A percentile compares a stretch with the other conserved stretches of the same genome.
Conservation (phyloP, 2,888 invertebrate genomes). For the Stenolophus ochropezus region DNA sequence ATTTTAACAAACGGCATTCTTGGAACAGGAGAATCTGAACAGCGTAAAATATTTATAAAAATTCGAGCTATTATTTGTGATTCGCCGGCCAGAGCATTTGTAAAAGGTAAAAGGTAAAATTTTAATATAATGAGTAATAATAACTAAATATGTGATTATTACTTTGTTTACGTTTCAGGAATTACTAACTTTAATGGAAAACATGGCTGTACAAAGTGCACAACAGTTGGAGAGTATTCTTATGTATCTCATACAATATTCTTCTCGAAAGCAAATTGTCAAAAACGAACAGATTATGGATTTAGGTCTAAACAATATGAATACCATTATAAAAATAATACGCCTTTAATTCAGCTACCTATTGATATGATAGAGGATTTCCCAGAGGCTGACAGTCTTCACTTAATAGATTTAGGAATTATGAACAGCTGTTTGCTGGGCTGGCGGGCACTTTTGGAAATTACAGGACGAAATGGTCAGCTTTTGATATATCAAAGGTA, state of each 20-base stretch:
- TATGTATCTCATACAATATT: slow-evolving; percentile 61
- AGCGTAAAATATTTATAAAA: slow-evolving; percentile 51
- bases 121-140: not conserved
- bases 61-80: slow-evolving; percentile 62
- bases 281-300: slow-evolving; percentile 61
- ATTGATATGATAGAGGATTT: slow-evolving; percentile 65
- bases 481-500: not conserved
- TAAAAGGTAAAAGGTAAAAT: slow-evolving; percentile 63
- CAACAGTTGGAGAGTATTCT: slow-evolving; percentile 62
- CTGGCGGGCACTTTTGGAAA: slow-evolving; percentile 62
- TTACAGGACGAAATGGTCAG: slow-evolving; percentile 45
- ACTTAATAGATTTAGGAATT: slow-evolving; percentile 63
- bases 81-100: slow-evolving; percentile 63
- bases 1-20: slow-evolving; percentile 57
- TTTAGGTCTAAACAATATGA: slow-evolving; percentile 62
- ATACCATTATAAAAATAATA: slow-evolving; percentile 61
- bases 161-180: slow-evolving; percentile 60
- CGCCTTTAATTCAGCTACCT: slow-evolving; percentile 60
- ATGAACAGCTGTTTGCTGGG: slow-evolving; percentile 59
- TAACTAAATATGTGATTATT: not conserved
- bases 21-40: slow-evolving; percentile 5
- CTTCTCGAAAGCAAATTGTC: slow-evolving; percentile 61
- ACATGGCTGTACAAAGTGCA: slow-evolving; percentile 63
- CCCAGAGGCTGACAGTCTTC: slow-evolving; percentile 64
- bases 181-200: slow-evolving; percentile 62